These are phyloP conservation scores for Meandrina meandrites DNA, from an alignment of 92 coral and sea anemone species.

Conservation along the genomic window DNA sequence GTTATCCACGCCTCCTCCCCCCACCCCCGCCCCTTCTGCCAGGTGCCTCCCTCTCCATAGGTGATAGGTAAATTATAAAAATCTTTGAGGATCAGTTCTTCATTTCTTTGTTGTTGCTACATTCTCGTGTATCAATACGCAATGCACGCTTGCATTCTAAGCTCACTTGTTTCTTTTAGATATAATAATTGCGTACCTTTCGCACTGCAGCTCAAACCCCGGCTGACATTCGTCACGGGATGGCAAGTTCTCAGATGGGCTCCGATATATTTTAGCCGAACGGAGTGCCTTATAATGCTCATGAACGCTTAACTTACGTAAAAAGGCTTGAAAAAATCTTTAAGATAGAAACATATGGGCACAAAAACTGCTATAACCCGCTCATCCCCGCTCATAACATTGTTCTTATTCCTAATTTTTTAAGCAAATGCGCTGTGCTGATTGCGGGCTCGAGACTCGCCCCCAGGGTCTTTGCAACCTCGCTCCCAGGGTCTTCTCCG, in stretches of 20 bases:
- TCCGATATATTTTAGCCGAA: conserved; percentile 27
- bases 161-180: not conserved
- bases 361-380: not conserved
- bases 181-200: not conserved
- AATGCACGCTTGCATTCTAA: not conserved
- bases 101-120: not conserved
- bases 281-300: conserved; percentile 33
- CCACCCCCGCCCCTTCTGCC: too few relatives aligned
- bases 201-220: not conserved
- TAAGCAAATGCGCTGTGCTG: not conserved
- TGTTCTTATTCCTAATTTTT: not conserved
- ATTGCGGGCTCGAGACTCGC: not conserved
- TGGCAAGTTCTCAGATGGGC: conserved; percentile 13
- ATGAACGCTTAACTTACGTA: conserved; percentile 1
- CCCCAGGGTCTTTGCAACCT: too few relatives aligned
- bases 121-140: not conserved
- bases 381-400: not conserved
- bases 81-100: too few relatives aligned
- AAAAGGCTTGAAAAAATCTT: not conserved
- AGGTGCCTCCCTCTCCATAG: too few relatives aligned
- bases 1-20: too few relatives aligned
- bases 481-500: too few relatives aligned
- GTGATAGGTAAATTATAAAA: too few relatives aligned
- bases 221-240: not conserved
- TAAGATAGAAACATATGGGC: not conserved